Evolutionary conservation across 1,140 invertebrate genomes (phyloP), one percentile per base, ranked within the genome.

Genomic region (Phortica variegata): DNA sequence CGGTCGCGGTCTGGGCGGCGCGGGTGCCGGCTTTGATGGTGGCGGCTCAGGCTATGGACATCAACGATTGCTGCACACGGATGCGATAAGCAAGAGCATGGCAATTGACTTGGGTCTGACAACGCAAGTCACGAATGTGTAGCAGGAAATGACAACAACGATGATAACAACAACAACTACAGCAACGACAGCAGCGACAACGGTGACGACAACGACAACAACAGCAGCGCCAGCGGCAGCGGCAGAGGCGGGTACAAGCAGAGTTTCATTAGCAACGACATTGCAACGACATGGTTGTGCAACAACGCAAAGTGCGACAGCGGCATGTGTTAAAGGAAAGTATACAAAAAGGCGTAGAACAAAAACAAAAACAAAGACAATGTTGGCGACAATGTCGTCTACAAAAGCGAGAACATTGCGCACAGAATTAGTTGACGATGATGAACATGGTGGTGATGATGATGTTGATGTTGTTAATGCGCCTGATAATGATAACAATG

Each of bases 51-150:
- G 52, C 29, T 59, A 60, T 34, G 65, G 65, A 9, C 20, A 62
- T 23, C 57, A 66, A 42, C 49, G 62, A 6, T 43, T 68, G 50
- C 36, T 68, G 15, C 65, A 68, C 31, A 68, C 63, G 26, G 68
- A 61, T 41, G 68, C 57, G 12, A 70, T 60, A 15, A 73, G 70
- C 65, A 73, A 73, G 56, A 70, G 62, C 47, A 60, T 63, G 51
- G 65, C 62, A 43, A 59, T 70, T 50, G 73, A 75, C 47, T 55
- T 75, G 43, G 72, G 65, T 15, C 50, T 63, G 47, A 73, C 70
- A 43, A 76, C 73, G 29, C 73, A 75, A 56, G 70, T 76, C 52
- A 75, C 73, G 43, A 75, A 76, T 61, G 73, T 76, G 61, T 76
- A 76, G 73, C 73, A 73, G 40, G 65, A 65, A 40, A 60, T 54